Percentiles rank a stretch among this genome's conserved stretches.
Evolutionary conservation across 2,113 vertebrate genomes (phyloP).

Genomic region (Antechinus flavipes): DNA sequence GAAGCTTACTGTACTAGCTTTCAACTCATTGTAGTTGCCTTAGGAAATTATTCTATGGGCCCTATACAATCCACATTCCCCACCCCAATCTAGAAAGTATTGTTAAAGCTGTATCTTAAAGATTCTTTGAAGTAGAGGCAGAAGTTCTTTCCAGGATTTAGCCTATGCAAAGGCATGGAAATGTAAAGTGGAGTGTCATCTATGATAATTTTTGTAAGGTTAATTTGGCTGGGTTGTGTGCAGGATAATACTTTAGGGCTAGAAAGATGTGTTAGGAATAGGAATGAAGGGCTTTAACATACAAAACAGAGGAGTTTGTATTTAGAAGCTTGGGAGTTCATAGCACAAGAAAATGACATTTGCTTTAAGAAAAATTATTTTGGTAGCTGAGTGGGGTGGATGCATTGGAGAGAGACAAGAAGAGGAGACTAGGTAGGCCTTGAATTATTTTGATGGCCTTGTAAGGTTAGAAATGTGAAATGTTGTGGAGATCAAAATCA

Average conservation of each 20-base stretch:
- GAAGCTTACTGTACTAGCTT: no score
- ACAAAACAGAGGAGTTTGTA: not conserved
- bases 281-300: not conserved
- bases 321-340: not conserved
- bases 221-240: not conserved
- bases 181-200: not conserved
- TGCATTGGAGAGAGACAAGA: not conserved
- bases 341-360: not conserved
- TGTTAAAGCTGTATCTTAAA: not conserved
- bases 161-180: not conserved
- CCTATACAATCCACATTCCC: no score
- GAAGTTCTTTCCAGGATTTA: not conserved
- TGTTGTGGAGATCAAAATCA: no score
- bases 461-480: no score
- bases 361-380: not conserved
- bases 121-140: not conserved
- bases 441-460: no score
- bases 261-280: not conserved
- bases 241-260: not conserved
- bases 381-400: not conserved
- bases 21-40: no score
- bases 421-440: not conserved
- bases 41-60: no score
- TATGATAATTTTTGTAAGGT: not conserved
- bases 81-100: not conserved